Base-by-base conservation (phyloP, 2,113 vertebrate species). In the Neomonachus schauinslandi region DNA sequence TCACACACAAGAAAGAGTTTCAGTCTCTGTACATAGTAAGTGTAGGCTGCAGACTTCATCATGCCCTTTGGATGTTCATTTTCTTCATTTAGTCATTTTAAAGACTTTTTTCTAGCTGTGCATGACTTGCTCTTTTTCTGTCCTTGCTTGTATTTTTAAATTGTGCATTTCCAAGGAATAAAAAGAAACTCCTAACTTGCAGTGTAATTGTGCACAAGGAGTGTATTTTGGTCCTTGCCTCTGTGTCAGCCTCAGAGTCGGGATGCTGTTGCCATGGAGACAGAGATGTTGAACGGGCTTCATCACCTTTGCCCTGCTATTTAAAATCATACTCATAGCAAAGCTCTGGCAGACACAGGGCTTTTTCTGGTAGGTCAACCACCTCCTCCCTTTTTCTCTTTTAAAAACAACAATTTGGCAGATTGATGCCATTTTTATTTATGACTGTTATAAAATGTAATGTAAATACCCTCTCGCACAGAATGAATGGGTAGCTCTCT, bases 211-310 rank as follows among this genome's bases (percentile, higher is more conserved):
- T 98, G 97, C 51, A 46, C 10, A 4, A 94, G 97, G 91, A 96
- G 71, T 98, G 10, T 98, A 97, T 98, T 98, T 99, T 97, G 97
- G 98, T 97, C 97, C 98, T 97, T 97, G 98, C 95, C 96, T 95
- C 97, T 99, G 97, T 98, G 98, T 99, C 98, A 99, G 96, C 98
- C 98, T 99, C 98, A 97, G 98, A 97, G 98, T 97, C 97, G 94
- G 98, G 98, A 98, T 98, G 97, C 94, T 95, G 99, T 99, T 99
- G 98, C 99, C 97, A 99, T 99, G 98, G 99, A 77, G 97, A 99
- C 98, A 93, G 98, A 15, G 76, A 98, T 98, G 98, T 98, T 98
- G 98, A 98, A 97, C 98, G 95, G 97, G 98, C 98, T 98, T 99
- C 97, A 98, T 99, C 99, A 99, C 98, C 98, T 99, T 98, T 99